Base-by-base conservation (phyloP, 2,113 vertebrate genomes). In the Neofelis nebulosa region DNA sequence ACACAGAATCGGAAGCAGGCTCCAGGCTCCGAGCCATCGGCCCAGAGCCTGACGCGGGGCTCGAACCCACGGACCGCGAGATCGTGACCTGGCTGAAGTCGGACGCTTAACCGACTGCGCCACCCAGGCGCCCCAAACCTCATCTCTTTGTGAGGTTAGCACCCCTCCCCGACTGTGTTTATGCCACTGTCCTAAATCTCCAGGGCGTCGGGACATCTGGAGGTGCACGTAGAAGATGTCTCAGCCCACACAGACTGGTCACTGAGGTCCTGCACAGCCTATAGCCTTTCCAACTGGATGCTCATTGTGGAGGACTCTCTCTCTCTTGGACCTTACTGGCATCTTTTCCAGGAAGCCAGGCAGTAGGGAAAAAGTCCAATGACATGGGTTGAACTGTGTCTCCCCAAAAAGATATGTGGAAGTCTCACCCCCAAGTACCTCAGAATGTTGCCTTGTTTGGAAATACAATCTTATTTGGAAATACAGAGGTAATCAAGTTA, bases 401-500 rank as follows among this genome's bases (percentile, higher is more conserved):
- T 36, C 71, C 29, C 29, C 14, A 31, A 84, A 91, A 63, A 41
- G 13, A 18, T 18, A 73, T 0, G 0, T 33, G 52, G 16, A 79
- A 38, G 27, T 78, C 74, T 61, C 61, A 76, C 84, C 3, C 1
- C n/a, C n/a, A 10, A 21, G 48, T 55, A 12, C 29, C 12, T 18
- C 73, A 52, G 41, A 89, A 57, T 36, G 41, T 74, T 23, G 73
- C 8, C 36, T 52, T 82, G n/a, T 55, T n/a, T 91, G 38, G 38
- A 96, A 94, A 84, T n/a, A 87, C 10, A 14, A 29, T 48, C 73
- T 63, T 92, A 50, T 55, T 31, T 91, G 38, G 38, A 96, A 61
- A 23, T n/a, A 33, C 7, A 71, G 83, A 91, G 18, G 12, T 50
- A 36, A 91, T 66, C 52, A 50, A 91, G 23, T 74, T 55, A 84